These are phyloP conservation scores for Actinemys pallida DNA, from an alignment of 2,113 vertebrate genomes.

Conservation along the genomic window DNA sequence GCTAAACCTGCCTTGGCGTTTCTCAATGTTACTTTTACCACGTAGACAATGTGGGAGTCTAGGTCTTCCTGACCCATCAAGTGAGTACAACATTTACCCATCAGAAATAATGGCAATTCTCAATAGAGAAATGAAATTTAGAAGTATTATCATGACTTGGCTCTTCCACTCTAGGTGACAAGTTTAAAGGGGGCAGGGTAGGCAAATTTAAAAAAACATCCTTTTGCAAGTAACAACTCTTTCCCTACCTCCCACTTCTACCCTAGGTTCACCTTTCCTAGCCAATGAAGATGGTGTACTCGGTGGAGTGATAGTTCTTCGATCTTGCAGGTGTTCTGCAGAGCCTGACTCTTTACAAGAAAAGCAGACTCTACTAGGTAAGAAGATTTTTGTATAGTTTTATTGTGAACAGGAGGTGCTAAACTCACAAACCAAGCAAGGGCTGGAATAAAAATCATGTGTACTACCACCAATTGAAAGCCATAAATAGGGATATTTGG, in stretches of 20 bases:
- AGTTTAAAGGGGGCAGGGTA: background rate
- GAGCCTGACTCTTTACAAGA: constrained; percentile 86
- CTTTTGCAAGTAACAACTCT: constrained; percentile 27
- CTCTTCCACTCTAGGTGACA: background rate
- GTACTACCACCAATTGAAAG: background rate
- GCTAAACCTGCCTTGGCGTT: constrained; percentile 17
- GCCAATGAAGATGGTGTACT: constrained; percentile 95
- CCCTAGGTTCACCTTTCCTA: constrained; percentile 94
- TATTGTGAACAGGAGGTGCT: background rate
- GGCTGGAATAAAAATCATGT: background rate
- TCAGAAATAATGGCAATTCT: background rate
- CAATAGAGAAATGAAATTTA: background rate
- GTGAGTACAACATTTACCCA: background rate
- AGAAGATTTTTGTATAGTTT: constrained; percentile 34
- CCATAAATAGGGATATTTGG: background rate
- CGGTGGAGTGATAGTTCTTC: constrained; percentile 96
- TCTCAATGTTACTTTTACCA: constrained; percentile 25
- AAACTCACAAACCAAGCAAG: background rate
- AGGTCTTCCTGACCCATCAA: background rate
- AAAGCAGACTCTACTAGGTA: constrained; percentile 93
- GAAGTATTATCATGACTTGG: background rate
- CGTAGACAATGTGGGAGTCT: background rate
- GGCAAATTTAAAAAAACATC: background rate
- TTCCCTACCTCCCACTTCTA: background rate
- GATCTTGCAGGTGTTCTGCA: constrained; percentile 89